phyloP scores from a whole-genome alignment of 2,888 invertebrate species.

The Campoplex nolae region DNA sequence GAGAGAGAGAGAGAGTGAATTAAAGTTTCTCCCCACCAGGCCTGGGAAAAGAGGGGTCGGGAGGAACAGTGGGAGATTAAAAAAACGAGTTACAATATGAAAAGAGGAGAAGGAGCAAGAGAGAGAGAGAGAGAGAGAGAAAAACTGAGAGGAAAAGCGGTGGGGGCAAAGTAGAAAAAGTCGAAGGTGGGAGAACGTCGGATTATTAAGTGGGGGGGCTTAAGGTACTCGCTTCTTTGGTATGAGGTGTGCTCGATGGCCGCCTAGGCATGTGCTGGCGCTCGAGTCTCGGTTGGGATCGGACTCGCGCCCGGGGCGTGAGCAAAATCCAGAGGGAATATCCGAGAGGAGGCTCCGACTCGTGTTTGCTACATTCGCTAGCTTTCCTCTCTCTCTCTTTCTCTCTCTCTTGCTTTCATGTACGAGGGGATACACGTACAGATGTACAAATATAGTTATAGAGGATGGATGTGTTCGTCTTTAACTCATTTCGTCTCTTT shows the following conservation, averaged over 20 bases:
- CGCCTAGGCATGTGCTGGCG: constrained; percentile 76
- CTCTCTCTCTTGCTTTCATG: constrained; percentile 15
- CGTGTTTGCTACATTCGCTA: constrained; percentile 29
- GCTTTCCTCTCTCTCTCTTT: constrained; percentile 36
- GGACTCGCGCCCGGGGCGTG: constrained; percentile 82
- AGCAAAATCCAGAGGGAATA: constrained; percentile 75
- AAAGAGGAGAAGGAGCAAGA: constrained; percentile 3
- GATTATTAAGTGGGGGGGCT: constrained; percentile 66
- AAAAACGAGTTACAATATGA: constrained; percentile 19
- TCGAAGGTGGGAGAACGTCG: constrained; percentile 55
- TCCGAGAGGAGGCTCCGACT: constrained; percentile 68
- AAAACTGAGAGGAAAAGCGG: not conserved
- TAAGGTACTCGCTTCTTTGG: constrained; percentile 60
- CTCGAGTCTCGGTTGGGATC: constrained; percentile 73
- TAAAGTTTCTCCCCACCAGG: not conserved
- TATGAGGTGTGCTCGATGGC: constrained; percentile 78
- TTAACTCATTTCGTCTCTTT: constrained; percentile 31
- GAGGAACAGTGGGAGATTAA: constrained; percentile 35
- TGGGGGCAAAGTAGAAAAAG: constrained; percentile 52
- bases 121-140: not conserved
- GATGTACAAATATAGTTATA: not conserved
- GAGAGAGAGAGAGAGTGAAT: not conserved
- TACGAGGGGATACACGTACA: not conserved
- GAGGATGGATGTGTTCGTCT: constrained; percentile 14
- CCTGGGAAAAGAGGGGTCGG: not conserved